Conservation (phyloP, 2,888 invertebrate genomes). For the Cerceris rybyensis region DNA sequence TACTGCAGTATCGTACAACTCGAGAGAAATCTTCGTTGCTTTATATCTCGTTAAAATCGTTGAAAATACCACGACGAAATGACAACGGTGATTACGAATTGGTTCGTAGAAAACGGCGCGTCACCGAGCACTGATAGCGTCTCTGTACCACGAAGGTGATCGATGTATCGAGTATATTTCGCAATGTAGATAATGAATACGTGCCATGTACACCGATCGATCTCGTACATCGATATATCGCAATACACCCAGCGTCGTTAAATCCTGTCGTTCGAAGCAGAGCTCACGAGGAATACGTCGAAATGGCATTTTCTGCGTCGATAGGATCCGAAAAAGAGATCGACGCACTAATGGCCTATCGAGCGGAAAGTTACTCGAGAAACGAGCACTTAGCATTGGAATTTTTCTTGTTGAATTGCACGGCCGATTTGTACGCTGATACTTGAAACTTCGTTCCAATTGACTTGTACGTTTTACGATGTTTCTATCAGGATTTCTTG, state of each 20-base stretch:
- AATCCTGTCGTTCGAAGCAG: slow-evolving; percentile 19
- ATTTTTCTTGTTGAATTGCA: slow-evolving; percentile 43
- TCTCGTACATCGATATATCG: slow-evolving; percentile 48
- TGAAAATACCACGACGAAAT: slow-evolving; percentile 3
- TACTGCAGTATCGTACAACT: too few relatives aligned
- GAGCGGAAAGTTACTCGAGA: neutral
- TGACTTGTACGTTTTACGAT: too few relatives aligned
- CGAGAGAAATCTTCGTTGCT: neutral
- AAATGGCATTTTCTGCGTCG: slow-evolving; percentile 12
- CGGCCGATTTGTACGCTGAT: slow-evolving; percentile 40
- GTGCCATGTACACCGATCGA: slow-evolving; percentile 47
- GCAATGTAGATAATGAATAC: slow-evolving; percentile 56
- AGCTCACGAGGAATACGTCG: slow-evolving; percentile 15
- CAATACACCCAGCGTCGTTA: slow-evolving; percentile 35
- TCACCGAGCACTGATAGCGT: slow-evolving; percentile 25
- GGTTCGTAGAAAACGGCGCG: slow-evolving; percentile 21
- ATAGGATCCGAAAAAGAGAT: slow-evolving; percentile 11
- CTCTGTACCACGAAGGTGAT: slow-evolving; percentile 49
- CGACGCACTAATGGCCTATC: neutral
- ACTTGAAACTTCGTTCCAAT: too few relatives aligned
- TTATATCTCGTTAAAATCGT: slow-evolving; percentile 15
- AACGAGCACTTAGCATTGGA: neutral
- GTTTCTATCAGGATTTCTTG: too few relatives aligned
- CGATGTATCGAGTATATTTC: slow-evolving; percentile 54
- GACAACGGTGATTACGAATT: slow-evolving; percentile 8